phyloP scores from a whole-genome alignment of 2,888 invertebrate genomes.

The Cybosia mesomella region DNA sequence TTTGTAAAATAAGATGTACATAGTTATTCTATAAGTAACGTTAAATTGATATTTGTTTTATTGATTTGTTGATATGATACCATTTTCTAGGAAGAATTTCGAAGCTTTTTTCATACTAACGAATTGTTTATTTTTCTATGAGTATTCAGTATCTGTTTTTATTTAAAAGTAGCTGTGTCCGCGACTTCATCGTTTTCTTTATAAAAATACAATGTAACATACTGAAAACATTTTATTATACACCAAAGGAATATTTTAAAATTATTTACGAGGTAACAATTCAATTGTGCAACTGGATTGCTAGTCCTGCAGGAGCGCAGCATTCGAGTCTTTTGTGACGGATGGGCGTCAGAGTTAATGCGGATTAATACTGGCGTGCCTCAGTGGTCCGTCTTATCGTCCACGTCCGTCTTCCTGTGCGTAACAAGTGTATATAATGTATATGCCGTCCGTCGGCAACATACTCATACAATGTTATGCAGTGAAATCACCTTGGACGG shows the following conservation, averaged over 20 bases:
- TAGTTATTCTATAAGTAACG: neutral
- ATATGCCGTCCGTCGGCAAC: too few relatives aligned
- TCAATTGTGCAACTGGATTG: conserved; percentile 1
- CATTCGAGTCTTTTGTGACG: neutral
- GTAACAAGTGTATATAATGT: neutral
- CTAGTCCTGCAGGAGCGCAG: neutral
- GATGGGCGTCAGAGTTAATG: too few relatives aligned
- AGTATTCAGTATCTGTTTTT: too few relatives aligned
- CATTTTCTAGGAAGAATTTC: too few relatives aligned
- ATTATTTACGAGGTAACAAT: conserved; percentile 1
- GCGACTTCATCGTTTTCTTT: too few relatives aligned
- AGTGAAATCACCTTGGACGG: neutral
- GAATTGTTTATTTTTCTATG: too few relatives aligned
- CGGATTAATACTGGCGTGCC: too few relatives aligned
- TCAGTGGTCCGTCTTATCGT: neutral
- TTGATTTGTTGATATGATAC: neutral
- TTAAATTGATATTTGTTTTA: neutral
- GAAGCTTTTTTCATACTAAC: too few relatives aligned
- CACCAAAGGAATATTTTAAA: neutral
- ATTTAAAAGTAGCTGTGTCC: too few relatives aligned
- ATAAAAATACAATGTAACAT: too few relatives aligned
- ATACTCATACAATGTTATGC: too few relatives aligned
- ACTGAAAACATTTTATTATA: neutral
- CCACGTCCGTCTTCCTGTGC: neutral
- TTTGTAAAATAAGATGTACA: neutral